Evolutionary conservation across 2,113 vertebrate genomes (phyloP), one percentile per base, ranked within the genome.

Genomic region (Mastomys natalensis): DNA sequence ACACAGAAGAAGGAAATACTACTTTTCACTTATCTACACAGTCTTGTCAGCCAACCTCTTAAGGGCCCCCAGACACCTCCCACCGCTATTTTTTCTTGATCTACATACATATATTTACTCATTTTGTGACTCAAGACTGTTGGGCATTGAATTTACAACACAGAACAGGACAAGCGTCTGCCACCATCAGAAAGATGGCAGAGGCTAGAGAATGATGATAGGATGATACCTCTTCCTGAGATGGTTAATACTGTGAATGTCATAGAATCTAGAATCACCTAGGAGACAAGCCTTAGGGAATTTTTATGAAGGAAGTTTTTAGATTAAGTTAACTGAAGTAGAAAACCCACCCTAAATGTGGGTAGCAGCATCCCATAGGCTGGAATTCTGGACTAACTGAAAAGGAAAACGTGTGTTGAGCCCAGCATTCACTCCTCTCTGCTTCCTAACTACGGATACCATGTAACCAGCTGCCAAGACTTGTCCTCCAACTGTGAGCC

Each of bases 1-100:
- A 99, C 87, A 99, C 99, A 99, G 98, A 86, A 91, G 51, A 98
- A 0, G 89, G 98, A 55, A 98, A 98, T 0, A 98, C 97, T 97
- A 37, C 87, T 81, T 73, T 73, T 98, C 91, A 97, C 66, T 97
- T 78, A 96, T 85, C 92, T 60, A 96, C 88, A 78, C 64, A 0
- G 87, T 19, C 8, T 5, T 21, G 22, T 3, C 0, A 0, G 6
- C 4, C 6, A 4, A 4, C 24, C 91, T 60, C 60, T 9, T 0
- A 1, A 72, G 48, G 51, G 37, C 43, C 12, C 19, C 76, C 48
- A 11, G 72, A 66, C 9, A 7, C 51, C 74, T 15, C 70, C 37
- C 62, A 3, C 37, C 4, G 7, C 1, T 58, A 11, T 13, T 24
- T 26, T 31, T 2, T 5, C 16, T 11, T 5, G 51, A 51, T 24